Evolutionary conservation across 2,113 vertebrate species (phyloP).

Genomic region (Origma solitaria): DNA sequence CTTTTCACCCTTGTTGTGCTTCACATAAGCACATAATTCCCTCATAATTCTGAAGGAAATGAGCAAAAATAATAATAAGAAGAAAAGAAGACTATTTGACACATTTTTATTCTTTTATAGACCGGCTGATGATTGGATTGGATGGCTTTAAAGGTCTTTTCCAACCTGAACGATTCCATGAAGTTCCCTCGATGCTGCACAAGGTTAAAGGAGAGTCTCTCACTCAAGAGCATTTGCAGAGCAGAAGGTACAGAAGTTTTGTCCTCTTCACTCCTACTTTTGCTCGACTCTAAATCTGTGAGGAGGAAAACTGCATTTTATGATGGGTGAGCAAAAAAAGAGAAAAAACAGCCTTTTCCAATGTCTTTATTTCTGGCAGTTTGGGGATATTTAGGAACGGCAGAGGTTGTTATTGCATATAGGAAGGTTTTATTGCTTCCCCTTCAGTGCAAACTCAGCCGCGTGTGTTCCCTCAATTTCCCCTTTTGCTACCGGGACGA

Average conservation of each 20-base stretch:
- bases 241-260: background rate
- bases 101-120: background rate
- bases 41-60: background rate
- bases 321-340: background rate
- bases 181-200: background rate
- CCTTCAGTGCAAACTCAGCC: background rate
- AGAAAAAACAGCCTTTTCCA: background rate
- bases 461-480: background rate
- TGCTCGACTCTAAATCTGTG: background rate
- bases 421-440: background rate
- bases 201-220: background rate
- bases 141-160: background rate
- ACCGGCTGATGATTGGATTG: background rate
- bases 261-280: background rate
- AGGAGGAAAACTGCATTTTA: background rate
- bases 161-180: background rate
- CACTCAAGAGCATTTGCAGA: background rate
- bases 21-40: no score
- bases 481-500: background rate
- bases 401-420: background rate
- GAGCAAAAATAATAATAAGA: background rate
- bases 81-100: background rate
- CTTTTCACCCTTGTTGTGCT: background rate
- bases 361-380: background rate
- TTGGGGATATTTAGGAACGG: background rate